Conservation (phyloP, 2,888 invertebrate species). For the Spicauda simplicius region DNA sequence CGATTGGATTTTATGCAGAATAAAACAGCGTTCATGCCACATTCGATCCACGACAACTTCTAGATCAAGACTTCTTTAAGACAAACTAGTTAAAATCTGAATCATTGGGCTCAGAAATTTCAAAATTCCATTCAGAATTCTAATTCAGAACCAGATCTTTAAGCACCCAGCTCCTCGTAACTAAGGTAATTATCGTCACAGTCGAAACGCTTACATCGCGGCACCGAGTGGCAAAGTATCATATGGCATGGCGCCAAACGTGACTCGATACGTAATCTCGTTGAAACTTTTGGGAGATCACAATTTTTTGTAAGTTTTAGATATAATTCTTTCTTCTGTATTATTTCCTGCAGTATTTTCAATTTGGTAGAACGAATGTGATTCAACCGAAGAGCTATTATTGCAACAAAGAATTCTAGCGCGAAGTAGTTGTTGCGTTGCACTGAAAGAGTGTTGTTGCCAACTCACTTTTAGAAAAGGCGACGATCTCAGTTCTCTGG, state of each 20-base stretch:
- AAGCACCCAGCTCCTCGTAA: neutral
- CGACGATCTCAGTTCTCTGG: too few species aligned
- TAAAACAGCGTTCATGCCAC: too few species aligned
- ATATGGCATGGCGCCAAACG: constrained; percentile 38
- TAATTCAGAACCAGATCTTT: neutral
- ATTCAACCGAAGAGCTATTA: too few species aligned
- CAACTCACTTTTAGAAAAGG: too few species aligned
- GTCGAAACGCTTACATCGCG: neutral
- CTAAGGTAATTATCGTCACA: neutral
- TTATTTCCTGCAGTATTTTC: too few species aligned
- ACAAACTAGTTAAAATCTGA: neutral
- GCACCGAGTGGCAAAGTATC: constrained; percentile 37
- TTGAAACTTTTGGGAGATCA: neutral
- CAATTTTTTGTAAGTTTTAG: neutral
- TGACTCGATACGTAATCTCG: neutral
- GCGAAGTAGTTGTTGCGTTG: too few species aligned
- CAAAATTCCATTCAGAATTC: neutral
- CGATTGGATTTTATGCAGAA: too few species aligned
- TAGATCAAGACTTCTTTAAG: too few species aligned
- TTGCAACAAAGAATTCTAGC: too few species aligned
- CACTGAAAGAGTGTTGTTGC: too few species aligned
- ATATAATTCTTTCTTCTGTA: neutral
- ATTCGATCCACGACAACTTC: too few species aligned
- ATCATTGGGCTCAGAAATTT: neutral
- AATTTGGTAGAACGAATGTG: too few species aligned